These are phyloP conservation scores for Stratiomys singularior DNA, from an alignment of 2,888 invertebrate species.

Conservation along the genomic window DNA sequence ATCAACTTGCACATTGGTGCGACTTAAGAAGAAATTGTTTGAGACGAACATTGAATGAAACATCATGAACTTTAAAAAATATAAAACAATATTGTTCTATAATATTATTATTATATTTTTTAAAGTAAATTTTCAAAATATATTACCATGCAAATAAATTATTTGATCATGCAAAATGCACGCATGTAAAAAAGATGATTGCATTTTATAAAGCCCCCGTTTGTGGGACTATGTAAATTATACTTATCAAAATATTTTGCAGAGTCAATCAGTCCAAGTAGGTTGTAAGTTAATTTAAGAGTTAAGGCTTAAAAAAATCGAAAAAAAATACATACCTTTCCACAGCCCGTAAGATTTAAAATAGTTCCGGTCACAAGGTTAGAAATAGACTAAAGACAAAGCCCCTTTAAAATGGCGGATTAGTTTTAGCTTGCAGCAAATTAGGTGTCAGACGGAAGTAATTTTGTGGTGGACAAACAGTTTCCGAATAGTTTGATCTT, in stretches of 20 bases:
- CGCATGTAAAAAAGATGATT: neutral
- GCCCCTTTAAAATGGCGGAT: too few relatives aligned
- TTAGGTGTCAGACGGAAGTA: too few relatives aligned
- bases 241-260: neutral
- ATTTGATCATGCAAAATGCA: neutral
- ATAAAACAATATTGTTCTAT: slow-evolving; percentile 43
- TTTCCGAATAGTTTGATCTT: neutral
- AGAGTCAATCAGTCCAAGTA: too few relatives aligned
- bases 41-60: neutral
- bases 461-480: too few relatives aligned
- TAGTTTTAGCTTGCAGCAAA: too few relatives aligned
- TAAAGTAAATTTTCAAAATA: slow-evolving; percentile 19
- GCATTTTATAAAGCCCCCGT: neutral
- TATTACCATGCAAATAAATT: slow-evolving; percentile 14
- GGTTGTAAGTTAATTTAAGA: too few relatives aligned
- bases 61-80: slow-evolving; percentile 24
- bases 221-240: neutral
- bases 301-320: too few relatives aligned
- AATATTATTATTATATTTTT: slow-evolving; percentile 44
- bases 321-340: too few relatives aligned
- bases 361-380: too few relatives aligned
- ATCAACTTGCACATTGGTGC: neutral
- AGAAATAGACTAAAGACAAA: too few relatives aligned
- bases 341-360: too few relatives aligned
- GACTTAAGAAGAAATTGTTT: slow-evolving; percentile 36